These are phyloP conservation scores for Thymelicus acteon DNA, from an alignment of 2,888 invertebrate genomes.

Conservation along the genomic window DNA sequence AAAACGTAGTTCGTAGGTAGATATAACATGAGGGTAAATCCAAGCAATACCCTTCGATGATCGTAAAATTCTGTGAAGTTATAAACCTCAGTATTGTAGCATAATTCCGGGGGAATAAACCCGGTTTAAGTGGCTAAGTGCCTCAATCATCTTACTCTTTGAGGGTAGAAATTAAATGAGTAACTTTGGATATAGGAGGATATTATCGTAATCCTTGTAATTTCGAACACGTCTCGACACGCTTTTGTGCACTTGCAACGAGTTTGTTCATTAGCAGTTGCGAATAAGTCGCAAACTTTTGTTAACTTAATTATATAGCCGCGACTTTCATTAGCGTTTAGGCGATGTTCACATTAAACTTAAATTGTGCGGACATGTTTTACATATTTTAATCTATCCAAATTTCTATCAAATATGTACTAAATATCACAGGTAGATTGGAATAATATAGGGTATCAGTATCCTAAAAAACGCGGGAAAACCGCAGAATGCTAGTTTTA, in stretches of 20 bases:
- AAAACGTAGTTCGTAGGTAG: not conserved
- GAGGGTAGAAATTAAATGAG: conserved; percentile 22
- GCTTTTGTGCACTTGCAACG: conserved; percentile 57
- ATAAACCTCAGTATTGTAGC: conserved; percentile 2
- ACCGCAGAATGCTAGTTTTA: too few species aligned
- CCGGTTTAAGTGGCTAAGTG: conserved; percentile 2
- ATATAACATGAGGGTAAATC: not conserved
- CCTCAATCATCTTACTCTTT: conserved; percentile 12
- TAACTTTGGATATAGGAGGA: conserved; percentile 22
- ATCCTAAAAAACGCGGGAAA: too few species aligned
- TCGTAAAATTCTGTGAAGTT: conserved; percentile 1
- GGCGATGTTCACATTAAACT: not conserved
- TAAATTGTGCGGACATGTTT: not conserved
- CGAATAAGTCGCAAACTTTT: conserved; percentile 66
- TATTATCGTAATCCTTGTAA: conserved; percentile 49
- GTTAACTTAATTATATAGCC: conserved; percentile 45
- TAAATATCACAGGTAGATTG: too few species aligned
- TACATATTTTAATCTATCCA: too few species aligned
- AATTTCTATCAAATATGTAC: too few species aligned
- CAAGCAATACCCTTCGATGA: not conserved
- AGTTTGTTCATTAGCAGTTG: conserved; percentile 69
- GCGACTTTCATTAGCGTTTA: conserved; percentile 41
- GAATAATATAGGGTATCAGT: too few species aligned
- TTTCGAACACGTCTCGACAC: conserved; percentile 59
- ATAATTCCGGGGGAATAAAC: not conserved